Base-by-base conservation (phyloP, 2,797 vertebrate genomes). In the Gouania willdenowi region DNA sequence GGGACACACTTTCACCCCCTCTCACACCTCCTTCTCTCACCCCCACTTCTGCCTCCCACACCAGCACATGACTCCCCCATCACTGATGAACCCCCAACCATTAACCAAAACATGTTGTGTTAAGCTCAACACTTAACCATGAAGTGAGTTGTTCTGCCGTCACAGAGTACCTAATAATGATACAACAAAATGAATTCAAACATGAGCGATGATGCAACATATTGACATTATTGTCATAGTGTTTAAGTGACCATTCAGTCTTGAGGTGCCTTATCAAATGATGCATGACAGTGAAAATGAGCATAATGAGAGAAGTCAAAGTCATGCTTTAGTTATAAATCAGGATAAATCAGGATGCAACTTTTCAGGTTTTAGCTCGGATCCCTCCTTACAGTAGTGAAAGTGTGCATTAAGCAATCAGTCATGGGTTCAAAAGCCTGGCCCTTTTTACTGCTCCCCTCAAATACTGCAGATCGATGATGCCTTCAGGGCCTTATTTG, bases 1-100 rank as follows among this genome's bases (percentile, higher is more conserved):
- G 81, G 77, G 85, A 75, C 77, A 82, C 81, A 86, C 79, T 85
- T 85, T 82, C 71, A 71, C 77, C 71, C 77, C 61, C 37, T 26
- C 24, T 37, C 25, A 56, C 71, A 55, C 63, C 67, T 57, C 76
- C 75, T 62, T 62, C 38, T 48, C 68, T 30, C 61, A 60, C 66
- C 77, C 77, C 81, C 64, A 58, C 61, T 67, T 70, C 62, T 60
- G 62, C 64, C 65, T 71, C 71, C 61, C 58, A 71, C 74, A 70
- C 66, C 49, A 71, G 69, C 53, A 54, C 51, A 61, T 68, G 60
- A 65, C 67, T 42, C 54, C 52, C 27, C 53, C 53, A 42, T 41
- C 51, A 41, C 37, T 30, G 38, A 51, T 45, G 41, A 71, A 26
- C 51, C 65, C 55, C 39, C 40, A 66, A 55, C 81, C 66, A 72